Evolutionary conservation across 2,797 vertebrate genomes (phyloP), one percentile per base, ranked within the genome.

Genomic region (Lacerta agilis): DNA sequence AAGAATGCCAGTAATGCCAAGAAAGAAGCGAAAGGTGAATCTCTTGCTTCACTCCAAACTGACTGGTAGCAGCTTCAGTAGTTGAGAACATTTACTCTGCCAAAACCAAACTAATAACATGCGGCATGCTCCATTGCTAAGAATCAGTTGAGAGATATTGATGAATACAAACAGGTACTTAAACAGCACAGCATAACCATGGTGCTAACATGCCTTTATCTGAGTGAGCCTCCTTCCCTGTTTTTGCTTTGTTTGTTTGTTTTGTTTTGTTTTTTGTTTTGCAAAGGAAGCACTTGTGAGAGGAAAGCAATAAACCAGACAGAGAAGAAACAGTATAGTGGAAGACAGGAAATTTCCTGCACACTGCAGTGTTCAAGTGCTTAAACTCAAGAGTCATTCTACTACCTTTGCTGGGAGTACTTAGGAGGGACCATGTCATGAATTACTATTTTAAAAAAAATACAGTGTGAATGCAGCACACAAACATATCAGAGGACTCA

Each of bases 11-110:
- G 80, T 82, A 91, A 87, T 66, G 8, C 73, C 33, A 64, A 41
- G 23, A 83, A 36, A n/a, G 90, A 83, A 83, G n/a, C 13, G 2
- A 92, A 64, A 90, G 85, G 43, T 80, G 91, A 87, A 2, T 67
- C 4, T n/a, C 25, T 79, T 1, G 71, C 0, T 89, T 58, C 69
- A 27, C 29, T 80, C n/a, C 45, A 64, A 71, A 36, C n/a, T 33
- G 72, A 58, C 17, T 41, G 25, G 2, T 23, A 23, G 43, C 20
- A 58, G 27, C 29, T 67, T 33, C n/a, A 18, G n/a, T 87, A 41
- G 36, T 36, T 49, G 18, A 76, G 43, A 4, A 13, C 43, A 72
- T 71, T 69, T 38, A 27, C 61, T 80, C 41, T 8, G 49, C 33
- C 64, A 71, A 58, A 61, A 61, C n/a, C 83, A 71, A 83, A 41